Base-by-base conservation (phyloP, 2,888 invertebrate genomes). In the Drosophila subsilvestris region DNA sequence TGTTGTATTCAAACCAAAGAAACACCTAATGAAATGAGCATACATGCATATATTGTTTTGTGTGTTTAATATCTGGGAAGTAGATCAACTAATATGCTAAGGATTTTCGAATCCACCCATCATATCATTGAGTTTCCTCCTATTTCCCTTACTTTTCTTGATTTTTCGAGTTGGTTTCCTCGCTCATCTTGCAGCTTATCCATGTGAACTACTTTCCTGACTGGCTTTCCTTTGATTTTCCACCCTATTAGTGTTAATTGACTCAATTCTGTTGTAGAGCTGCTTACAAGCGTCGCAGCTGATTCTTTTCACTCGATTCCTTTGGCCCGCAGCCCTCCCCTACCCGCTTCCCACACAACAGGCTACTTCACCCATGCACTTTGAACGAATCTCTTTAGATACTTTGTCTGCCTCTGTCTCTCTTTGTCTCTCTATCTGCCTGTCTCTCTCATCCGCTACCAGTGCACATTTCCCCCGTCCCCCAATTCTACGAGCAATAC, bases 211-310 rank as follows among this genome's bases (percentile, higher is more conserved):
- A 29, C 20, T 45, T 53, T 17, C 18, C 53, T 37, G 65, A 65
- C 48, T 66, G 48, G 55, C 32, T 54, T 32, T 47, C 18, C 42
- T 66, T 63, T 47, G 48, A 49, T 49, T 65, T 63, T 25, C 50
- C 25, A 70, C 12, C 29, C 43, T 55, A 55, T 66, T 66, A 44
- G 42, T 49, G 63, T 65, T 65, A 65, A 66, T 66, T 66, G 65
- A 65, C 55, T 65, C 55, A 66, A 66, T 66, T 66, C 49, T 29
- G 48, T 49, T 65, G 55, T 47, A 55, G 65, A 22, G 65, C 42
- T 62, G 60, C 62, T 62, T 48, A 29, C 45, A 37, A 47, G 42
- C 51, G 62, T 63, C 51, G 63, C 61, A 62, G 18, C 65, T 50
- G 63, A 63, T 65, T 63, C 63, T 27, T 63, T 63, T 25, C 48